Conservation (phyloP, 2,888 invertebrate species). For the Andrena chrysosceles region DNA sequence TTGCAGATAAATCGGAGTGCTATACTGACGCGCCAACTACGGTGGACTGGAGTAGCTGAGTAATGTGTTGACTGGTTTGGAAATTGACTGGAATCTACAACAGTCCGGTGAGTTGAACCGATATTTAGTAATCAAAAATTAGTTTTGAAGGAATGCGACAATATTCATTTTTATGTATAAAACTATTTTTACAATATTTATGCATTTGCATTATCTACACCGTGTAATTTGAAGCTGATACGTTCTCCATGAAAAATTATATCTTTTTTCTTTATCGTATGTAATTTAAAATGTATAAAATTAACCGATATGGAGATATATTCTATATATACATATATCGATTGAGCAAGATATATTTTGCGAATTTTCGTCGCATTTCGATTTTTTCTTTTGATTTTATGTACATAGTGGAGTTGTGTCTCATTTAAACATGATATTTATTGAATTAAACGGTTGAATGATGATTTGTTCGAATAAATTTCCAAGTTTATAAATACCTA, state of each 20-base stretch:
- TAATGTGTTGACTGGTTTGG: neutral
- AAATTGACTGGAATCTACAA: neutral
- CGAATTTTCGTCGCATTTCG: neutral
- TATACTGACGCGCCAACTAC: slow-evolving; percentile 7
- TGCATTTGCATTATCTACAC: neutral
- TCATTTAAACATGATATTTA: no score
- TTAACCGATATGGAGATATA: no score
- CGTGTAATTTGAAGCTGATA: neutral
- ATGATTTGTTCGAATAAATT: no score
- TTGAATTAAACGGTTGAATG: no score
- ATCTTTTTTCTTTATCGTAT: no score
- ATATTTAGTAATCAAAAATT: neutral
- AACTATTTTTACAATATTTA: neutral
- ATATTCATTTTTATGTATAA: neutral
- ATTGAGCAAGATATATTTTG: no score
- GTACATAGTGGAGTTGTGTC: no score
- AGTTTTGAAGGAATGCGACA: neutral
- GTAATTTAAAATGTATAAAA: no score
- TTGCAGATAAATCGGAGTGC: slow-evolving; percentile 1
- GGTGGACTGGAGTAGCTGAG: neutral
- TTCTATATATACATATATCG: no score
- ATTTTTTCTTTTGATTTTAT: neutral
- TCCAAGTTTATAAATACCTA: no score
- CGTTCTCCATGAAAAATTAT: neutral
- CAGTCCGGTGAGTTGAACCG: slow-evolving; percentile 1